These are phyloP conservation scores for Falco novaeseelandiae DNA, from an alignment of 2,797 vertebrate genomes.

Conservation along the genomic window DNA sequence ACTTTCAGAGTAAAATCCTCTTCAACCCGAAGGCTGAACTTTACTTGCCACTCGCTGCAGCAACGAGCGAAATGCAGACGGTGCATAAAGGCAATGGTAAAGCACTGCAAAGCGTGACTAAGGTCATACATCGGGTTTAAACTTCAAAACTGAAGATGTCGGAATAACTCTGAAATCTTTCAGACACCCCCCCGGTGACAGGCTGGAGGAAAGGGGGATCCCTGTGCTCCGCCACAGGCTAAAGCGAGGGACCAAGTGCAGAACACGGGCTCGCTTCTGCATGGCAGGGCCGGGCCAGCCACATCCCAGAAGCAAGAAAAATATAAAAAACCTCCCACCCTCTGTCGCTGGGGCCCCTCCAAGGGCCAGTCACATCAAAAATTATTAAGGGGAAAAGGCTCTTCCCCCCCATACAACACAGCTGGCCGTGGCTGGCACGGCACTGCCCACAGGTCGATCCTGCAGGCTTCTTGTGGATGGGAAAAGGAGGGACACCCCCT, in stretches of 20 bases:
- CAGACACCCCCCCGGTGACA: too few species aligned
- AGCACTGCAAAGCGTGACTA: background rate
- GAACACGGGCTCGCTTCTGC: background rate
- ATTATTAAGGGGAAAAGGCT: background rate
- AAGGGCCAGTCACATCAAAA: background rate
- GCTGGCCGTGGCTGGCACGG: fast-evolving
- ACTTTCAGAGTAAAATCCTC: background rate
- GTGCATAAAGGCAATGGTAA: background rate
- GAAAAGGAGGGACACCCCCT: background rate
- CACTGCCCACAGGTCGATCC: background rate
- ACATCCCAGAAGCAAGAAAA: too few species aligned
- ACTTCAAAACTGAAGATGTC: background rate
- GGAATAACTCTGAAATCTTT: background rate
- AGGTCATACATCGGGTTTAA: background rate
- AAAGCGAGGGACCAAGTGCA: background rate
- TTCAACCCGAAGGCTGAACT: background rate
- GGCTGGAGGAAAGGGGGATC: background rate
- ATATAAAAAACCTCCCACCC: too few species aligned
- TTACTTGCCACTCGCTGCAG: background rate
- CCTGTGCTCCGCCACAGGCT: background rate
- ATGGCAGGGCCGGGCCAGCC: background rate
- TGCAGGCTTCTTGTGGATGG: fast-evolving
- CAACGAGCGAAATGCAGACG: background rate
- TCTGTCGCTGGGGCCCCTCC: background rate
- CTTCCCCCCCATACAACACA: fast-evolving